Evolutionary conservation across 2,797 vertebrate species (phyloP).

Genomic region (Macropus fuliginosus): DNA sequence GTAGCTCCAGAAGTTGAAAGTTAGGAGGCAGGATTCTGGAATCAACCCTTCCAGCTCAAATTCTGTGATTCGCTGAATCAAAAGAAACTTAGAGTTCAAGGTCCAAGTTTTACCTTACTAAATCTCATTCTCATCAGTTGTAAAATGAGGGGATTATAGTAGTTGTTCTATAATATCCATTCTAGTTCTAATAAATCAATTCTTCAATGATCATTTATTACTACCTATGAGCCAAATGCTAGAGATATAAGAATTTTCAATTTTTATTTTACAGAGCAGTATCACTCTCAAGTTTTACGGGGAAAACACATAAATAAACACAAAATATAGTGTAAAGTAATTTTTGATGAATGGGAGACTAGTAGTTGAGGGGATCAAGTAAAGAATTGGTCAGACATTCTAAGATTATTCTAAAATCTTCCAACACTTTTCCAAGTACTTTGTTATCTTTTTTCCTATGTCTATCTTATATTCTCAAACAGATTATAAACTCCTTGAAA

Average conservation of each 20-base stretch:
- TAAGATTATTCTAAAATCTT: neutral
- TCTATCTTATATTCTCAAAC: neutral
- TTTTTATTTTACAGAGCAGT: neutral
- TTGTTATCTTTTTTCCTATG: neutral
- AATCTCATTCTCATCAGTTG: neutral
- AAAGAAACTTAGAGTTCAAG: neutral
- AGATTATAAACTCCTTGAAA: neutral
- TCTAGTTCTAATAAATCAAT: neutral
- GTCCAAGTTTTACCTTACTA: neutral
- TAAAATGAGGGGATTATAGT: neutral
- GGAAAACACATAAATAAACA: neutral
- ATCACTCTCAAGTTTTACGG: neutral
- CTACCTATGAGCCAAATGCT: neutral
- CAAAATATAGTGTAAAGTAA: neutral
- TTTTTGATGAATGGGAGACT: neutral
- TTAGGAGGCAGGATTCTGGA: neutral
- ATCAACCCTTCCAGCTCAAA: neutral
- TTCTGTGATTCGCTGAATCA: neutral
- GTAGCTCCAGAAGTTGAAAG: neutral
- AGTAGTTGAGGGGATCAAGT: neutral
- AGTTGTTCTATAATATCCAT: neutral
- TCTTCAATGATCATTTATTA: neutral
- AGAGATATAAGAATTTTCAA: neutral
- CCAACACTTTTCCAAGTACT: neutral
- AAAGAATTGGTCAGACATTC: neutral